Conservation (phyloP, 1,140 invertebrate species). For the Cataglyphis hispanica region DNA sequence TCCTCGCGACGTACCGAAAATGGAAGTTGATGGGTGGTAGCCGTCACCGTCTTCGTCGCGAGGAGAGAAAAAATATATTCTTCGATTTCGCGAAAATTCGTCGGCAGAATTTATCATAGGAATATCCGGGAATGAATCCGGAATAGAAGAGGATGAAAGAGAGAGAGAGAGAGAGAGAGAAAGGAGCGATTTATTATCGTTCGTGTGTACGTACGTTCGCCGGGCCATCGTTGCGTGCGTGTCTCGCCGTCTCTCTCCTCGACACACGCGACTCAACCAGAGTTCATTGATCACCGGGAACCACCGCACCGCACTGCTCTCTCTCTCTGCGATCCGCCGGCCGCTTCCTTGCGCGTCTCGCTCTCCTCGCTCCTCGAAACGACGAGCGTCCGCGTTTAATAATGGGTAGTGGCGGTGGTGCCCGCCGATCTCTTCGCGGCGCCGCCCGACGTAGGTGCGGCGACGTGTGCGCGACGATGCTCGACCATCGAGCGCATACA, state of each 20-base stretch:
- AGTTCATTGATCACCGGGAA: constrained; percentile 81
- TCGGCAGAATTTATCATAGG: too few relatives aligned
- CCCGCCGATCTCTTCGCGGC: constrained; percentile 45
- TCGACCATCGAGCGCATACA: constrained; percentile 55
- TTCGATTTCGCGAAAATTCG: neutral
- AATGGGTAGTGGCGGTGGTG: constrained; percentile 31
- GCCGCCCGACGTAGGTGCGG: constrained; percentile 55
- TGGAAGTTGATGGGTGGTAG: constrained; percentile 22
- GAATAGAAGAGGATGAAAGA: neutral
- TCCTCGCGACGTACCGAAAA: constrained; percentile 44
- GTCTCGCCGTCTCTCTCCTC: constrained; percentile 73
- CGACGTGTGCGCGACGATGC: constrained; percentile 58
- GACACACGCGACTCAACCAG: constrained; percentile 73
- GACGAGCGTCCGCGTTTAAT: constrained; percentile 32
- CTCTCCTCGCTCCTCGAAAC: neutral
- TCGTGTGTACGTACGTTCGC: constrained; percentile 65
- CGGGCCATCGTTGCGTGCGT: constrained; percentile 50
- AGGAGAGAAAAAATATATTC: neutral
- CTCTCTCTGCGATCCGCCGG: constrained; percentile 54
- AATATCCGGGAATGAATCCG: neutral
- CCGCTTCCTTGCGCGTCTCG: constrained; percentile 48
- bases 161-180: neutral
- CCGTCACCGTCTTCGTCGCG: neutral
- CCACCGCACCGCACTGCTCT: constrained; percentile 13
- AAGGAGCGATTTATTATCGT: neutral